Percentiles rank a stretch among this genome's conserved stretches.
Conservation (phyloP, 2,888 invertebrate genomes). For the Melanargia galathea region DNA sequence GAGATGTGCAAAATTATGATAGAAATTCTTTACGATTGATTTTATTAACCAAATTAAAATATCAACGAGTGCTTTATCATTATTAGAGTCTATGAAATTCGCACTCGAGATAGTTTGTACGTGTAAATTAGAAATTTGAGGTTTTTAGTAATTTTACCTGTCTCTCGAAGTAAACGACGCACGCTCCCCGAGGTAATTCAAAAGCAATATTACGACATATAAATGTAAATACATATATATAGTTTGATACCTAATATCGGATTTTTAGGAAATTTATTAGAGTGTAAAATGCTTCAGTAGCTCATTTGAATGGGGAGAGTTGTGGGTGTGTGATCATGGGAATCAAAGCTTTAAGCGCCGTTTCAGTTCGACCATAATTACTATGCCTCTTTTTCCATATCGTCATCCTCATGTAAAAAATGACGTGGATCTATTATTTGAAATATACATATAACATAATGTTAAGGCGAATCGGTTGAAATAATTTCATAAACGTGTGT, state of each 20-base stretch:
- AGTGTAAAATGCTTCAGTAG: constrained; percentile 75
- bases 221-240: constrained; percentile 81
- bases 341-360: constrained; percentile 80
- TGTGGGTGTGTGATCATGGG: constrained; percentile 74
- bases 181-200: constrained; percentile 80
- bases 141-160: constrained; percentile 73
- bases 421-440: neutral
- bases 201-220: constrained; percentile 82
- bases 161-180: constrained; percentile 71
- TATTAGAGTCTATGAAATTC: constrained; percentile 67
- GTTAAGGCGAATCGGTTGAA: no score
- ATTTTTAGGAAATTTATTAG: constrained; percentile 81
- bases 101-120: constrained; percentile 76
- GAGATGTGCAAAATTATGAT: constrained; percentile 72
- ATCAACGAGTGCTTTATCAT: constrained; percentile 78
- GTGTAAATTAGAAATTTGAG: constrained; percentile 74
- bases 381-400: constrained; percentile 58
- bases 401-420: neutral
- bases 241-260: constrained; percentile 77
- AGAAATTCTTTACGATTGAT: constrained; percentile 61
- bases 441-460: no score
- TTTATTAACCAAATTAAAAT: constrained; percentile 70
- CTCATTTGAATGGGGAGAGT: constrained; percentile 66
- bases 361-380: constrained; percentile 68
- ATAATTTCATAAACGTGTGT: no score